Evolutionary conservation across 2,113 vertebrate species (phyloP), one percentile per base, ranked within the genome.

Genomic region (Psophia crepitans): DNA sequence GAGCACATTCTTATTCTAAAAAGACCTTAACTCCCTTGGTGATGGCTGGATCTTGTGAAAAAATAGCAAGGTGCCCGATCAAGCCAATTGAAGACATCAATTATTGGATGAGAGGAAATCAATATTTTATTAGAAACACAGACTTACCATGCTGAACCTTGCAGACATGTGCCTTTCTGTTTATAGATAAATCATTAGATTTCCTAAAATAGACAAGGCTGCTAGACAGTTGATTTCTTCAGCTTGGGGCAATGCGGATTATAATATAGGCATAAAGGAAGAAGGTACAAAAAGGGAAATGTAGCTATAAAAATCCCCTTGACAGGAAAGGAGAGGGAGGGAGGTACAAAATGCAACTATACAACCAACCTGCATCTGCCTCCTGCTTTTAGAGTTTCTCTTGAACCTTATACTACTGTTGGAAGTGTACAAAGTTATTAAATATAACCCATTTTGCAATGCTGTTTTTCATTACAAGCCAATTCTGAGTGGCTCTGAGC

Each of bases 171-270:
- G 56, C 41, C 27, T 76, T 90, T 89, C 78, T 79, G 41, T 73
- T 95, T 89, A 81, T 68, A 91, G 46, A 81, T 87, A 94, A 89
- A 95, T 93, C 43, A 86, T 93, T 80, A 86, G 48, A 56, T 73
- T 91, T 95, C 90, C 90, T 80, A 54, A 90, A 94, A 94, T 89
- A 93, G 65, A 35, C 61, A 93, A 53, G 51, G 28, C 61, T 79
- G 43, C n/a, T 76, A 75, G 68, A 48, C 43, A 76, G 48, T 53
- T 69, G 58, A 84, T 86, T 68, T 76, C 44, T 87, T 51, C 44
- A 71, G 41, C 44, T 76, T 2, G 0, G 14, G 24, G 41, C 7
- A 1, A 43, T 41, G 15, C 8, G 43, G 22, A 66, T 80, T 70
- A 23, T 91, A 61, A 65, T 56, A 46, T 9, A 69, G 32, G 23